Base-by-base conservation (phyloP, 2,113 vertebrate species). In the Synodontis membranacea region DNA sequence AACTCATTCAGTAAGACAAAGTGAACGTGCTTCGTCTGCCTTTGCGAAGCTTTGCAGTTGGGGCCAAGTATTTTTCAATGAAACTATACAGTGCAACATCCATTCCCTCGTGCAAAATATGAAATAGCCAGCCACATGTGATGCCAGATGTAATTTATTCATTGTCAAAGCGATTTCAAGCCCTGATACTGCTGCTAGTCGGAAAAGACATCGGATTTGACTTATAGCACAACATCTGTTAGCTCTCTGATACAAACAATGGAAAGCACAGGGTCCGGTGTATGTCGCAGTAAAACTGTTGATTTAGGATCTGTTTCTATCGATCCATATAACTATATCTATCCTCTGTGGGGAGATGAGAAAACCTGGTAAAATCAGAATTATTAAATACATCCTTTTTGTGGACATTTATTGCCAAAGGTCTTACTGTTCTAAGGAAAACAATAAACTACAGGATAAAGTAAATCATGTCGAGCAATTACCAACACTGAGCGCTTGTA, bases 1-100 rank as follows among this genome's bases (percentile, higher is more conserved):
- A 75, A 82, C 86, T 86, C 90, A 90, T 89, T 90, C 86, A 90
- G 84, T 86, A 90, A 85, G 88, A 90, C 84, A 85, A 88, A 86
- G 90, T 90, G 86, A 87, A 87, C 87, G 82, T 90, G 84, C 87
- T 90, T 88, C 52, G 87, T 90, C 90, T 88, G 86, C 87, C 80
- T 86, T 80, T 34, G 82, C 76, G 17, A 84, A 76, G 56, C 88
- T 86, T 90, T 90, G 72, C 86, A 66, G 79, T 78, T 72, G 9
- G 44, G 56, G 90, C 90, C 90, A 90, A 90, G 86, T 88, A 90
- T 88, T 89, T 90, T 89, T 90, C 88, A 88, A 80, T 90, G 90
- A 90, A 89, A 88, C 90, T 86, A 89, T 89, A 86, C 88, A 89
- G 88, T 86, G 82, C 90, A 89, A 88, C 82, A 90, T 90, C 39